Conservation (phyloP, 1,140 invertebrate species). For the Cylas formicarius region DNA sequence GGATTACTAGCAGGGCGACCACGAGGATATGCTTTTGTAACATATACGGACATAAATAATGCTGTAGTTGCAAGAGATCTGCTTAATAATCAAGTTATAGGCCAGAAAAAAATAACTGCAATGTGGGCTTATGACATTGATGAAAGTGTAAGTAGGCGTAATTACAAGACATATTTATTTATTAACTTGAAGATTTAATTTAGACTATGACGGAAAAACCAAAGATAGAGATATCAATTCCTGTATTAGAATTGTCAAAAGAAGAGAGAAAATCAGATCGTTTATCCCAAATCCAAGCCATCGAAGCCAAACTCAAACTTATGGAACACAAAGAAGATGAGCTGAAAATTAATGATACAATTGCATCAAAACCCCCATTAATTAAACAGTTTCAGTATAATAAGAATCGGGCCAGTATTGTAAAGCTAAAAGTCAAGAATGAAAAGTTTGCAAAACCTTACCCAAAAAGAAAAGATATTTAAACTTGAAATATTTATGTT, state of each 20-base stretch:
- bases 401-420: slow-evolving; percentile 8
- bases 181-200: neutral
- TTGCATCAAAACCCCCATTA: slow-evolving; percentile 55
- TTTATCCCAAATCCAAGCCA: slow-evolving; percentile 73
- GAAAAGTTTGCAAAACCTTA: too few relatives aligned
- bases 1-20: slow-evolving; percentile 82
- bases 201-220: slow-evolving; percentile 48
- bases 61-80: slow-evolving; percentile 58
- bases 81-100: slow-evolving; percentile 67
- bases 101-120: slow-evolving; percentile 68
- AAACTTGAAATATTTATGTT: too few relatives aligned
- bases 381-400: slow-evolving; percentile 57
- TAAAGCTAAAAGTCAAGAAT: too few relatives aligned
- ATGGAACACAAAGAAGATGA: slow-evolving; percentile 67
- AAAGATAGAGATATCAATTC: slow-evolving; percentile 66
- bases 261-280: slow-evolving; percentile 62
- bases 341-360: slow-evolving; percentile 63
- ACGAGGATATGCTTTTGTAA: slow-evolving; percentile 89
- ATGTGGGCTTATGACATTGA: slow-evolving; percentile 76
- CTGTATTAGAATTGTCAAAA: slow-evolving; percentile 65
- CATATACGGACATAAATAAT: slow-evolving; percentile 62
- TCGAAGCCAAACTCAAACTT: slow-evolving; percentile 77
- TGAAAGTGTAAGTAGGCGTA: slow-evolving; percentile 49
- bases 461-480: too few relatives aligned
- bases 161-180: neutral